phyloP scores from a whole-genome alignment of 2,113 vertebrate species.

The Delphinapterus leucas region DNA sequence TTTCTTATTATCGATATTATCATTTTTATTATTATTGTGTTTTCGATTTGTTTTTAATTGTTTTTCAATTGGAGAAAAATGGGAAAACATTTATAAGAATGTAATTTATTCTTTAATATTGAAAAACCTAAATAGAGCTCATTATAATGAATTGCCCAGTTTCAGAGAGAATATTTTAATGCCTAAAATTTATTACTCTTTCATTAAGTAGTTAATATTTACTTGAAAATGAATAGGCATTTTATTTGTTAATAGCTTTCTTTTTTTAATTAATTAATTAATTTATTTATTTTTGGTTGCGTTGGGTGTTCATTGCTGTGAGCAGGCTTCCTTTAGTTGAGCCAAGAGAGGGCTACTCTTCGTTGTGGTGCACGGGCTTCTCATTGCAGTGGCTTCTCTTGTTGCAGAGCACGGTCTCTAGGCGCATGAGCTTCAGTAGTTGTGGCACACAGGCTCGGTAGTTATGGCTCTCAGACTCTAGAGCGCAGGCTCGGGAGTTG shows the following conservation, averaged over 20 bases:
- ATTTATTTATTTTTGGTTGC: no score
- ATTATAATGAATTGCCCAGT: neutral
- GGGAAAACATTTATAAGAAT: neutral
- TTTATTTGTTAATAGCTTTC: conserved; percentile 13
- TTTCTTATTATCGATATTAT: neutral
- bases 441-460: no score
- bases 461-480: no score
- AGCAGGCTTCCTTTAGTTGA: no score
- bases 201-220: neutral
- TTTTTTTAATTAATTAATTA: fast-evolving
- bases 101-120: neutral
- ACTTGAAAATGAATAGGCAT: neutral
- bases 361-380: no score
- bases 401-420: no score
- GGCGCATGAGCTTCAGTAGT: no score
- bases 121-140: neutral
- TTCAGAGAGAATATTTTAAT: neutral
- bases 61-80: neutral
- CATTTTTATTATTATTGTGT: neutral
- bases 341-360: no score
- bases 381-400: no score
- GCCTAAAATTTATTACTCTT: neutral
- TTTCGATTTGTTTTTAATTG: neutral
- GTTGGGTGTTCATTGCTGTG: no score
- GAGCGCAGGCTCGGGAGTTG: no score